Conservation (phyloP, 2,888 invertebrate species). For the Dryobota labecula region DNA sequence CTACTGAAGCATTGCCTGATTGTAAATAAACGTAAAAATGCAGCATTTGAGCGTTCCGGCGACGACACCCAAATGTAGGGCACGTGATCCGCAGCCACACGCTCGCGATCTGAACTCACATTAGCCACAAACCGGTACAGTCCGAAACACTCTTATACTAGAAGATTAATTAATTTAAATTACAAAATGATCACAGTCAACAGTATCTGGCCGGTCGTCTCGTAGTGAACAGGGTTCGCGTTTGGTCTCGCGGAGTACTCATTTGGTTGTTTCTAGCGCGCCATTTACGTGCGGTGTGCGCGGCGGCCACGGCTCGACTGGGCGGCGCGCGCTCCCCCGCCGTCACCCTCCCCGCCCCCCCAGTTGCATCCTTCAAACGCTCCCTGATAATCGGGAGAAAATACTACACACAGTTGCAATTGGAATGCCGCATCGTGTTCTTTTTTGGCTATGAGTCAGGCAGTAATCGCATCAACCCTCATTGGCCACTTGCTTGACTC, state of each 20-base stretch:
- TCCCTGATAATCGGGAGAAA: conserved; percentile 88
- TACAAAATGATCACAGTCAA: conserved; percentile 80
- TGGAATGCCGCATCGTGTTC: conserved; percentile 84
- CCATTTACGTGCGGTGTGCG: conserved; percentile 77
- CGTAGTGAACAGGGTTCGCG: conserved; percentile 76
- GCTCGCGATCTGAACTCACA: conserved; percentile 86
- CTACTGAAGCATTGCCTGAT: conserved; percentile 81
- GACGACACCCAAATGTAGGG: conserved; percentile 86
- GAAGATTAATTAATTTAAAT: conserved; percentile 66
- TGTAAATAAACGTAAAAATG: conserved; percentile 80
- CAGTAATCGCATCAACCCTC: conserved; percentile 83
- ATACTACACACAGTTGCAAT: conserved; percentile 88
- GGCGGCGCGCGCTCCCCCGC: conserved; percentile 75
- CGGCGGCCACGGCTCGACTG: conserved; percentile 82
- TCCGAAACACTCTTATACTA: conserved; percentile 81
- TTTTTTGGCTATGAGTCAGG: conserved; percentile 87
- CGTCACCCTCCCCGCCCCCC: conserved; percentile 67
- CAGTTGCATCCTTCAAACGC: conserved; percentile 87
- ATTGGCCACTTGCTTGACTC: conserved; percentile 76
- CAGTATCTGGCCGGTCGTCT: conserved; percentile 75
- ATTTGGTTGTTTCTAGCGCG: conserved; percentile 78
- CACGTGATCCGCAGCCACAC: conserved; percentile 84
- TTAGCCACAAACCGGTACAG: conserved; percentile 85
- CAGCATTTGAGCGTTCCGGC: conserved; percentile 82
- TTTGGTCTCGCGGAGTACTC: conserved; percentile 81